Percentiles rank a stretch among this genome's conserved stretches.
phyloP scores from a whole-genome alignment of 1,140 invertebrate genomes.

The Charaxes varanes region DNA sequence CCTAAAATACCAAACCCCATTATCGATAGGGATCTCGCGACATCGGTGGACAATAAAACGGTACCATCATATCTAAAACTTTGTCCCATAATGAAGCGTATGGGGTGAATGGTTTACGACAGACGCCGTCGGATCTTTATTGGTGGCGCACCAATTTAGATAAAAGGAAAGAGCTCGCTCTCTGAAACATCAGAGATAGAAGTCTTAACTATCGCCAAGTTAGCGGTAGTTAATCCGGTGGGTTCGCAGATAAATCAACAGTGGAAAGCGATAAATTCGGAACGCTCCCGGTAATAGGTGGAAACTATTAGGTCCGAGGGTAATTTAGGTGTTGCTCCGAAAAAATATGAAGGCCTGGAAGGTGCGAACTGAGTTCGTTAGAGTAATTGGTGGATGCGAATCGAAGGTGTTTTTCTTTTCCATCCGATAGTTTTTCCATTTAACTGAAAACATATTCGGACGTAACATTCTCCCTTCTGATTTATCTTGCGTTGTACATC shows the following conservation, averaged over 20 bases:
- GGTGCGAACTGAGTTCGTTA: constrained; percentile 30
- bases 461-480: no score
- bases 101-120: constrained; percentile 72
- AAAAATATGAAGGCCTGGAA: constrained; percentile 56
- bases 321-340: constrained; percentile 56
- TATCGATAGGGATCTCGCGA: constrained; percentile 69
- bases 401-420: constrained; percentile 13
- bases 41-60: constrained; percentile 72
- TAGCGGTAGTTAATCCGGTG: constrained; percentile 70
- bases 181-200: constrained; percentile 68
- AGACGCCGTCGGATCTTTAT: constrained; percentile 70
- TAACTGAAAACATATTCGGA: no score
- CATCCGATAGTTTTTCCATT: no score
- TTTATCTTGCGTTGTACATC: no score
- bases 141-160: constrained; percentile 73
- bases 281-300: constrained; percentile 66
- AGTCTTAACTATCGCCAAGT: constrained; percentile 73
- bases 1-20: constrained; percentile 52
- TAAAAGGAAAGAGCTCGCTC: constrained; percentile 72
- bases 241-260: constrained; percentile 68
- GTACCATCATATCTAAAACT: constrained; percentile 73
- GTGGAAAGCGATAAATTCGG: constrained; percentile 67
- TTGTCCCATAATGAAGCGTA: constrained; percentile 73
- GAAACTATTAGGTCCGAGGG: constrained; percentile 66
- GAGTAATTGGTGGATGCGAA: constrained; percentile 27